A percentile compares a stretch with the other conserved stretches of the same genome.
Evolutionary conservation across 2,888 invertebrate genomes (phyloP).

Genomic region (Cataglyphis livida): DNA sequence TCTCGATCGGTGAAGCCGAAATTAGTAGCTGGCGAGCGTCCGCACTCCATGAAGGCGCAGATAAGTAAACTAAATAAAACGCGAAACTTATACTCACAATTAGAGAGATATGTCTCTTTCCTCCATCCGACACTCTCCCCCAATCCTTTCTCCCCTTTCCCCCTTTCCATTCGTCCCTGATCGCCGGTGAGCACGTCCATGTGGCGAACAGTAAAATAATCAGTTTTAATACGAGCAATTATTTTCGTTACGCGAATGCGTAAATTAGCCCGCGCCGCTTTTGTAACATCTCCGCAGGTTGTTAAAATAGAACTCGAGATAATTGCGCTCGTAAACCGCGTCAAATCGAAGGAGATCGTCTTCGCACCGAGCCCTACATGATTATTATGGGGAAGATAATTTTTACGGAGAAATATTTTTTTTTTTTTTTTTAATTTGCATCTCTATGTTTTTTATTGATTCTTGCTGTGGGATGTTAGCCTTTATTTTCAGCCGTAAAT

Average conservation of each 20-base stretch:
- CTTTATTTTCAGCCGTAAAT: not conserved
- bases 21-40: constrained; percentile 82
- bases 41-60: constrained; percentile 76
- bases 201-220: constrained; percentile 65
- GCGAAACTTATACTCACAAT: constrained; percentile 69
- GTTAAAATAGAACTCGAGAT: constrained; percentile 36
- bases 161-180: not conserved
- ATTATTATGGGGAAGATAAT: constrained; percentile 28
- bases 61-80: constrained; percentile 65
- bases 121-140: constrained; percentile 1
- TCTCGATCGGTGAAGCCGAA: constrained; percentile 85
- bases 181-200: constrained; percentile 10
- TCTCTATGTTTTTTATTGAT: not conserved
- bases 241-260: constrained; percentile 51
- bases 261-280: constrained; percentile 34
- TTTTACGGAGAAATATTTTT: constrained; percentile 11
- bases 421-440: not conserved
- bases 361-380: not conserved
- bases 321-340: constrained; percentile 26
- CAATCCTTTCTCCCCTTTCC: not conserved
- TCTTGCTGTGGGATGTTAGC: not conserved
- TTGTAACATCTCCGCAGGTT: constrained; percentile 16
- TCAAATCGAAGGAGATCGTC: not conserved
- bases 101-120: constrained; percentile 61
- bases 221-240: constrained; percentile 68